These are phyloP conservation scores for Paramisgurnus dabryanus DNA, from an alignment of 2,113 vertebrate species.

Conservation along the genomic window DNA sequence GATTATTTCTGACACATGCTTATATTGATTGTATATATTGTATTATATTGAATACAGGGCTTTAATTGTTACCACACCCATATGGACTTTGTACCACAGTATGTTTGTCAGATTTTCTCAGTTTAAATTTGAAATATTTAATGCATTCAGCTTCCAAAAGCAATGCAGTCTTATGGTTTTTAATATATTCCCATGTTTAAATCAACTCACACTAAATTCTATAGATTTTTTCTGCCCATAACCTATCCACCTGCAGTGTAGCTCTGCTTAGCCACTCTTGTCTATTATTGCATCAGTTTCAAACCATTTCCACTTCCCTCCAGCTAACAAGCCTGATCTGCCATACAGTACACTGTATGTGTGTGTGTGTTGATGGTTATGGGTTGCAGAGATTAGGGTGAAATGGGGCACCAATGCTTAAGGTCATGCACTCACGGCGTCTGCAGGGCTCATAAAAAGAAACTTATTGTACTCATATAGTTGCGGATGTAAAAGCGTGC, in stretches of 20 bases:
- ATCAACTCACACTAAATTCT: background rate
- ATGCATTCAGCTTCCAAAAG: background rate
- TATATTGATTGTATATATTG: background rate
- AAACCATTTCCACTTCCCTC: constrained; percentile 29
- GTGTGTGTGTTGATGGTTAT: constrained; percentile 44
- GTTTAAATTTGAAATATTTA: no score
- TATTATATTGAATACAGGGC: background rate
- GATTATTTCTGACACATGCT: constrained; percentile 1
- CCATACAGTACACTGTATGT: background rate
- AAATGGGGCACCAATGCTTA: constrained; percentile 9
- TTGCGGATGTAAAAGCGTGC: constrained; percentile 30
- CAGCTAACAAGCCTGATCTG: constrained; percentile 25
- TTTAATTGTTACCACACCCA: background rate
- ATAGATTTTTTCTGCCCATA: background rate
- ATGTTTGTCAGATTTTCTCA: no score
- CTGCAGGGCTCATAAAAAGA: constrained; percentile 15
- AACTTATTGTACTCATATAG: constrained; percentile 50
- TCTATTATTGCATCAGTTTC: constrained; percentile 27
- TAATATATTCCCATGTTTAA: background rate
- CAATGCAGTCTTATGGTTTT: background rate
- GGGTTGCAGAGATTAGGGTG: constrained; percentile 37
- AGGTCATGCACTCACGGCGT: constrained; percentile 24
- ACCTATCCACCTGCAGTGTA: background rate
- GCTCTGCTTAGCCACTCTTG: background rate
- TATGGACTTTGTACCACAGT: background rate